Base-by-base conservation (phyloP, 1,140 invertebrate species). In the Magallana angulata region DNA sequence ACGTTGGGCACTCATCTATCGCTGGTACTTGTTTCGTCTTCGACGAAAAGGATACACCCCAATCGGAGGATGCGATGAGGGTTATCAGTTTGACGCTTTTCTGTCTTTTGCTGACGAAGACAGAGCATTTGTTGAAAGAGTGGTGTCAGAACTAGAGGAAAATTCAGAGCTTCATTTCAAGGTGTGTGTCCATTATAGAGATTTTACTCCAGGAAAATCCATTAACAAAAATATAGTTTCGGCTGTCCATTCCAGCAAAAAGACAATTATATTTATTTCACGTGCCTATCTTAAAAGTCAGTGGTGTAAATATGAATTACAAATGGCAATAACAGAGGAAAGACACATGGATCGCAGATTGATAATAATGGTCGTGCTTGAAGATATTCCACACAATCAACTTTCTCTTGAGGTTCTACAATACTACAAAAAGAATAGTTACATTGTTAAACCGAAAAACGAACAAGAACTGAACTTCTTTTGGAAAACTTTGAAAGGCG, bases 281-380 rank as follows among this genome's bases (percentile, higher is more conserved):
- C 81, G 16, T 16, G 48, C 81, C 9, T 82, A 57, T 58, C 81
- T 82, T 7, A 82, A 57, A 57, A 82, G 81, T 30, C 36, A 56
- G 14, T 82, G 81, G 81, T 82, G 81, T 57, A 82, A 82, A 16
- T 82, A 82, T 56, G 81, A 82, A 82, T 30, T 82, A 12, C 81
- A 56, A 16, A 82, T 82, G 81, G 36, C 81, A 14, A 56, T 57
- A 8, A 58, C 48, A 58, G 48, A 82, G 48, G 48, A 82, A 8
- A 16, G 7, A 3, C 36, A 82, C n/a, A 57, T n/a, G 57, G 24
- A 58, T 24, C 7, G 81, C 9, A 57, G 57, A n/a, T 36, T 82
- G 12, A 58, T 82, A 30, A 58, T 82, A 16, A 57, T 82, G 57
- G 18, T 56, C 5, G 81, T 82, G 9, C 81, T 82, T 57, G 81